Conservation (phyloP, 2,797 vertebrate genomes). For the Telmatherina bonti region DNA sequence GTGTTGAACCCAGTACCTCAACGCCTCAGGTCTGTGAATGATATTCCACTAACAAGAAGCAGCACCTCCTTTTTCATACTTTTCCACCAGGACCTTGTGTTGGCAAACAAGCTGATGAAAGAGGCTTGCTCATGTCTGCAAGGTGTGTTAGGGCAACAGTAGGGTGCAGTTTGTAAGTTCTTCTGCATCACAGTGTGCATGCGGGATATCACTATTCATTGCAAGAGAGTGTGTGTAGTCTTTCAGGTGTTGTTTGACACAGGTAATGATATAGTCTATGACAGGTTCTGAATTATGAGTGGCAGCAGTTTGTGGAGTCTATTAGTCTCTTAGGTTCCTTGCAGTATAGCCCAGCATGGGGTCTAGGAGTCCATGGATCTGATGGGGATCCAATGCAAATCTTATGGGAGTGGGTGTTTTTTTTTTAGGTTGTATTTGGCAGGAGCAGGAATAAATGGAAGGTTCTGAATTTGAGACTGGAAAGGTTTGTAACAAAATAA, state of each 20-base stretch:
- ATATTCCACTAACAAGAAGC: conserved; percentile 42
- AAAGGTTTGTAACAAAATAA: no score
- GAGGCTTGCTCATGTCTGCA: conserved; percentile 40
- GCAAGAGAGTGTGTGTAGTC: conserved; percentile 56
- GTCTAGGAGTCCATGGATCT: no score
- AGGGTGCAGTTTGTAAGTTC: conserved; percentile 36
- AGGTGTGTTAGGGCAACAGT: conserved; percentile 49
- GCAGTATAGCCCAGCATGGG: neutral
- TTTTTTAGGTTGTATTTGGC: no score
- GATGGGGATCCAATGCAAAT: no score
- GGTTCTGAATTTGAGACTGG: no score
- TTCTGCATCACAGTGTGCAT: conserved; percentile 42
- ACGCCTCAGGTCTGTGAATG: conserved; percentile 45
- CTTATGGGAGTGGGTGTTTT: no score
- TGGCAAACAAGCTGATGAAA: conserved; percentile 40
- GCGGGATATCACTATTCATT: conserved; percentile 52
- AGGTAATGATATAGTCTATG: conserved; percentile 55
- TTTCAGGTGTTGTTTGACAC: conserved; percentile 68
- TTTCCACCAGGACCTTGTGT: conserved; percentile 17
- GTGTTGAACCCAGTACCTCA: conserved; percentile 5
- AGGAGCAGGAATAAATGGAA: no score
- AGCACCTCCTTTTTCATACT: conserved; percentile 20
- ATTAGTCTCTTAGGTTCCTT: conserved; percentile 27
- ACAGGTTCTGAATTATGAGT: conserved; percentile 68
- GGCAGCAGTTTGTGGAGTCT: conserved; percentile 45